These are phyloP conservation scores for Microplitis deprimator DNA, from an alignment of 2,888 invertebrate species.

Conservation along the genomic window DNA sequence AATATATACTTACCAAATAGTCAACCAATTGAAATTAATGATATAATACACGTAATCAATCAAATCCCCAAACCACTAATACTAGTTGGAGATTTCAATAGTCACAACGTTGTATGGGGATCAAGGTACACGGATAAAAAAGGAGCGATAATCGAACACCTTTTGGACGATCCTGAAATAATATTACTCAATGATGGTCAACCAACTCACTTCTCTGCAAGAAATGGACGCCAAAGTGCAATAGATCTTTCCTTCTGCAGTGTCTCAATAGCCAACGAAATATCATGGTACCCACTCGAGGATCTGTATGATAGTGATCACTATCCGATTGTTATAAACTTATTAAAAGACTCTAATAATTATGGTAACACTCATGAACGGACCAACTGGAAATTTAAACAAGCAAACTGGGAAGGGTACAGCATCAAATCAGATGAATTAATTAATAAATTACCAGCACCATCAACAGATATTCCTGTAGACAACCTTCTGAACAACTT, in stretches of 20 bases:
- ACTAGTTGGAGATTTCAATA: conserved; percentile 53
- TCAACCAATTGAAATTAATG: conserved; percentile 14
- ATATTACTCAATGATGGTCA: conserved; percentile 36
- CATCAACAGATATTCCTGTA: not conserved
- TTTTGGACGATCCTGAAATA: conserved; percentile 42
- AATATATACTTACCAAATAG: conserved; percentile 49
- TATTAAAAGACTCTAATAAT: not conserved
- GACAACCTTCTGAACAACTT: not conserved
- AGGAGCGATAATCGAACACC: conserved; percentile 22
- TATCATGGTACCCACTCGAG: conserved; percentile 13
- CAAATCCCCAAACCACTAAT: conserved; percentile 53
- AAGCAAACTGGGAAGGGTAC: conserved; percentile 42
- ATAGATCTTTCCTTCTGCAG: conserved; percentile 42
- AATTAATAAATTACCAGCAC: not conserved
- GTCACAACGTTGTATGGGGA: conserved; percentile 48
- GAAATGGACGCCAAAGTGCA: conserved; percentile 29
- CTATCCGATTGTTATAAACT: conserved; percentile 39
- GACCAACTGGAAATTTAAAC: conserved; percentile 43
- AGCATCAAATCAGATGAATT: not conserved
- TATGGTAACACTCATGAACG: not conserved
- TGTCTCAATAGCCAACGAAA: not conserved
- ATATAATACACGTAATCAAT: conserved; percentile 42
- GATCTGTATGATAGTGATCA: conserved; percentile 42
- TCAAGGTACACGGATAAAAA: conserved; percentile 39
- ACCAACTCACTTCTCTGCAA: conserved; percentile 45